phyloP scores from a whole-genome alignment of 2,797 vertebrate species.

The Clarias platycephalus region DNA sequence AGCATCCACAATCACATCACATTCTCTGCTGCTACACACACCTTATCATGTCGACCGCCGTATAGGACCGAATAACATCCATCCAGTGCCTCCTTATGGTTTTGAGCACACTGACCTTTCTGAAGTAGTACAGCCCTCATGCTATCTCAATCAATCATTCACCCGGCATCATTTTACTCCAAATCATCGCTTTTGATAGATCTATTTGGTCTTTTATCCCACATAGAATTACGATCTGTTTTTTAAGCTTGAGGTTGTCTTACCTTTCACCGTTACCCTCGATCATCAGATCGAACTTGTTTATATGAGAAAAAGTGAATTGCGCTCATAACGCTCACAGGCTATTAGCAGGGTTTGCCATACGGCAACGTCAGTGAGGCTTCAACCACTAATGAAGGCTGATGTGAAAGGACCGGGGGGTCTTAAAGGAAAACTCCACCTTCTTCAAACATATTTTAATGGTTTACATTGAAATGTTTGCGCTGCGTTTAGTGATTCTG shows the following conservation, averaged over 20 bases:
- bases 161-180: background rate
- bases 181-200: background rate
- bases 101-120: background rate
- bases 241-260: background rate
- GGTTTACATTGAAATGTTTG: background rate
- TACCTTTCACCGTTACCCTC: background rate
- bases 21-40: constrained; percentile 37
- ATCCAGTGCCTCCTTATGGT: constrained; percentile 19
- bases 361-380: background rate
- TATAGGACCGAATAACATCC: constrained; percentile 30
- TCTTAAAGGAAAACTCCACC: constrained; percentile 11
- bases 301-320: background rate
- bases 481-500: background rate
- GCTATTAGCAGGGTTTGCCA: background rate
- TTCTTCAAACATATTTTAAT: background rate
- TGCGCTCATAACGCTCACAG: background rate
- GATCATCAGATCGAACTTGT: background rate
- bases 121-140: background rate
- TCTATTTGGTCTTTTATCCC: background rate
- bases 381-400: background rate
- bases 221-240: background rate
- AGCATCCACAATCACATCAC: constrained; percentile 10
- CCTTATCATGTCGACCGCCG: constrained; percentile 14
- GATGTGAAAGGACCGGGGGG: background rate
- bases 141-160: background rate